phyloP scores from a whole-genome alignment of 2,113 vertebrate genomes.

The Eidolon helvum region DNA sequence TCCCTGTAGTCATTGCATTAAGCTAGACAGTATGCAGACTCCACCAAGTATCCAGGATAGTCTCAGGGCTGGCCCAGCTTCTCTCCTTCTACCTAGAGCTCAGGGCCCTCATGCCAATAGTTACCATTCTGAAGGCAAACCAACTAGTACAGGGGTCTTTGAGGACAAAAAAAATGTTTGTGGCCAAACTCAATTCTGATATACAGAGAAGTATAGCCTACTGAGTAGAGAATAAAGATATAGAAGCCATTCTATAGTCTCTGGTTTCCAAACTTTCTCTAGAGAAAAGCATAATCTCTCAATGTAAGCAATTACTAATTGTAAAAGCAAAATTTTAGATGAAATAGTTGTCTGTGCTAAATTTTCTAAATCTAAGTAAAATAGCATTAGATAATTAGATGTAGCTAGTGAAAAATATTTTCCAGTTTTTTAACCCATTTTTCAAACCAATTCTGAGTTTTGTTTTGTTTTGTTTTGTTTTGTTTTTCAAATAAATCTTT shows the following conservation, averaged over 20 bases:
- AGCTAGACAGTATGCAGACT: not conserved
- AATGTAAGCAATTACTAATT: not conserved
- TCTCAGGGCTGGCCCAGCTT: not conserved
- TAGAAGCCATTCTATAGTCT: not conserved
- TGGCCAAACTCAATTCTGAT: not conserved
- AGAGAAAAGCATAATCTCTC: not conserved
- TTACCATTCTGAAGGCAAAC: not conserved
- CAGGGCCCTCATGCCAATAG: not conserved
- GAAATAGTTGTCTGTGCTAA: not conserved
- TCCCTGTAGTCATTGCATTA: not conserved
- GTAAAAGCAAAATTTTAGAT: slow-evolving; percentile 26
- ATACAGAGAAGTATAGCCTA: not conserved
- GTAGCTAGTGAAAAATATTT: not conserved
- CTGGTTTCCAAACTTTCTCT: not conserved
- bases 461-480: not conserved
- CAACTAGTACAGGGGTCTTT: not conserved
- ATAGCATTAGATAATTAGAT: not conserved
- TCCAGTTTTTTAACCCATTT: not conserved
- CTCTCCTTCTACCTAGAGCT: not conserved
- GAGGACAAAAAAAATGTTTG: not conserved
- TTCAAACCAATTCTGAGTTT: not conserved
- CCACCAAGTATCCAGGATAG: not conserved
- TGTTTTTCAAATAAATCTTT: not conserved
- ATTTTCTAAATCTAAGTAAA: not conserved
- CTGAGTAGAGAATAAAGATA: not conserved